Conservation (phyloP, 2,888 invertebrate species). For the Ethmia dodecea region DNA sequence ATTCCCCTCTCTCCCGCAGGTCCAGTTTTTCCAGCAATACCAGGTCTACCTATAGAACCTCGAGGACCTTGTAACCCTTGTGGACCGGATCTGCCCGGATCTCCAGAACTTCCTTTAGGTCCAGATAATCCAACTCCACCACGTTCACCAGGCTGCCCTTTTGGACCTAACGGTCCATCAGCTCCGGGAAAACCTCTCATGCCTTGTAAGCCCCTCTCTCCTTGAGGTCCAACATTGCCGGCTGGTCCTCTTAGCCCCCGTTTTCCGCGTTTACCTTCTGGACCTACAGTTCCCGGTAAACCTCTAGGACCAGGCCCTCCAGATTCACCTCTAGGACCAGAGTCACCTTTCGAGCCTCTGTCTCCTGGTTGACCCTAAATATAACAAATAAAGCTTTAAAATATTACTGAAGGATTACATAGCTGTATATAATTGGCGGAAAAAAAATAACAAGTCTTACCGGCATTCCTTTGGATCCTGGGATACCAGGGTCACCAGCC, state of each 20-base stretch:
- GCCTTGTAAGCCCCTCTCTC: slow-evolving; percentile 84
- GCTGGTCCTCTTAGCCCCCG: slow-evolving; percentile 86
- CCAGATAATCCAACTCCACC: slow-evolving; percentile 75
- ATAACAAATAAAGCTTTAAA: too few species aligned
- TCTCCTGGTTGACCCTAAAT: slow-evolving; percentile 86
- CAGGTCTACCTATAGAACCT: slow-evolving; percentile 83
- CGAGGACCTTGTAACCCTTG: slow-evolving; percentile 81
- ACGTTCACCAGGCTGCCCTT: slow-evolving; percentile 85
- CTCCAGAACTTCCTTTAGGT: slow-evolving; percentile 79
- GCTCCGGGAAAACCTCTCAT: slow-evolving; percentile 84
- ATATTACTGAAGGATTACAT: neutral
- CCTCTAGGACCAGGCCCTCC: slow-evolving; percentile 87
- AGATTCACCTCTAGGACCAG: slow-evolving; percentile 85
- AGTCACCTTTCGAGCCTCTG: slow-evolving; percentile 88
- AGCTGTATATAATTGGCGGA: neutral
- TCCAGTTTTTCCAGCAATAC: slow-evolving; percentile 83
- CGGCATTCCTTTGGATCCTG: slow-evolving; percentile 86
- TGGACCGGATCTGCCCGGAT: slow-evolving; percentile 81
- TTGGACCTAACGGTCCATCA: slow-evolving; percentile 86
- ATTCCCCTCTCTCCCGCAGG: slow-evolving; percentile 84
- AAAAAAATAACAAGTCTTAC: slow-evolving; percentile 39
- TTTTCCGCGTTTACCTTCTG: slow-evolving; percentile 90
- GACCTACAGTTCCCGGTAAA: slow-evolving; percentile 83
- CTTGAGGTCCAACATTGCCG: slow-evolving; percentile 83
- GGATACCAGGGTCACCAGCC: slow-evolving; percentile 83